Base-by-base conservation (phyloP, 2,797 vertebrate species). In the Melanogrammus aeglefinus region DNA sequence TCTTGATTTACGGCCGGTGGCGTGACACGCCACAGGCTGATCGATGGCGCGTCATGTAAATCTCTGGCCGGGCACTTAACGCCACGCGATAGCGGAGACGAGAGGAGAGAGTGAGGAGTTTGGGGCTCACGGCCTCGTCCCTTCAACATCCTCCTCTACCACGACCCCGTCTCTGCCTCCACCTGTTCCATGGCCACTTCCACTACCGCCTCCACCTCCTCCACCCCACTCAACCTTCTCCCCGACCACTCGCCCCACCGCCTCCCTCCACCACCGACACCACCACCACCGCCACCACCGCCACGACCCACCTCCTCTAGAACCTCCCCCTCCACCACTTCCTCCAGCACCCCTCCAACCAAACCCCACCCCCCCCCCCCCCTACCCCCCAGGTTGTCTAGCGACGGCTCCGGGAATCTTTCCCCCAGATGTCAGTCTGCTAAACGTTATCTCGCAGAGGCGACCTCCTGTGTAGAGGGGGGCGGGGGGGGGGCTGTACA, bases 81-180 rank as follows among this genome's bases (percentile, higher is more conserved):
- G 57, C 57, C 57, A 6, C 4, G 21, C 57, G 6, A n/a, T 57
- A 57, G 47, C 1, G 47, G n/a, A 24, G 57, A 63, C 21, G 21
- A 63, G 47, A 57, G 47, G 57, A 63, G 57, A 63, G 57, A n/a
- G 57, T n/a, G 57, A 63, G n/a, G 57, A 63, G 57, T 16, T 57
- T n/a, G 14, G 14, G 51, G 51, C 51, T 57, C 18, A 21, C 3
- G 51, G 57, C 21, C 6, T n/a, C 6, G n/a, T n/a, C 9, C 57
- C 57, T n/a, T 63, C 57, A 24, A 10, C 57, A 6, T 24, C 7
- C 21, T 63, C 57, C 57, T 8, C 21, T 6, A n/a, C 51, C 51
- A 1, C 51, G 6, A 63, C 51, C 51, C 51, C 51, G 5, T 18
- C 51, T 63, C n/a, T 24, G 1, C n/a, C 57, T 8, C 57, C 57